These are phyloP conservation scores for Mallateleia sp. DNA, from an alignment of 2,888 invertebrate species.

Conservation along the genomic window DNA sequence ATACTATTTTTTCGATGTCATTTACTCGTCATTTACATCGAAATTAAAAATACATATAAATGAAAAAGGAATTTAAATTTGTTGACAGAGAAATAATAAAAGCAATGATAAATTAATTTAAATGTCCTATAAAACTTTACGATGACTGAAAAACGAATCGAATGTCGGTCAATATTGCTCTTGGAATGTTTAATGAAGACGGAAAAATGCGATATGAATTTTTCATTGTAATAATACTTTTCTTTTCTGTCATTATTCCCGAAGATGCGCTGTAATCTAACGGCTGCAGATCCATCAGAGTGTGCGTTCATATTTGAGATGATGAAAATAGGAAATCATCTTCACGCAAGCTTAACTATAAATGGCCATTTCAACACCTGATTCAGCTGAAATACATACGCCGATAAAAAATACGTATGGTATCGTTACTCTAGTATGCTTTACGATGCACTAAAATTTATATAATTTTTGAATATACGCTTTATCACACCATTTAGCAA, in stretches of 20 bases:
- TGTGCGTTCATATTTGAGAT: slow-evolving; percentile 15
- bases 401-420: slow-evolving; percentile 27
- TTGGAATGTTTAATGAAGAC: slow-evolving; percentile 22
- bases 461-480: slow-evolving; percentile 25
- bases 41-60: too few species aligned
- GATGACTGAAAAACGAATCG: background rate
- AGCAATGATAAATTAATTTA: too few species aligned
- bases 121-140: background rate
- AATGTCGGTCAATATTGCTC: slow-evolving; percentile 15
- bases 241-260: slow-evolving; percentile 30
- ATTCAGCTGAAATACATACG: slow-evolving; percentile 20
- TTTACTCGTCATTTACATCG: too few species aligned
- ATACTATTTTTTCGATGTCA: too few species aligned
- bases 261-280: slow-evolving; percentile 21
- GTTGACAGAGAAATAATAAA: too few species aligned
- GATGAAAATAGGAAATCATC: slow-evolving; percentile 20
- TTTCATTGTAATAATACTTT: slow-evolving; percentile 44
- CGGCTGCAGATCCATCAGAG: background rate
- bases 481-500: slow-evolving; percentile 15
- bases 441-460: slow-evolving; percentile 14
- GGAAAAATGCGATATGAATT: slow-evolving; percentile 36
- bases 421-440: slow-evolving; percentile 1
- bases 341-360: slow-evolving; percentile 7
- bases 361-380: slow-evolving; percentile 24
- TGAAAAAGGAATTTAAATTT: too few species aligned